Evolutionary conservation across 2,113 vertebrate species (phyloP), one percentile per base, ranked within the genome.

Genomic region (Picathartes gymnocephalus): DNA sequence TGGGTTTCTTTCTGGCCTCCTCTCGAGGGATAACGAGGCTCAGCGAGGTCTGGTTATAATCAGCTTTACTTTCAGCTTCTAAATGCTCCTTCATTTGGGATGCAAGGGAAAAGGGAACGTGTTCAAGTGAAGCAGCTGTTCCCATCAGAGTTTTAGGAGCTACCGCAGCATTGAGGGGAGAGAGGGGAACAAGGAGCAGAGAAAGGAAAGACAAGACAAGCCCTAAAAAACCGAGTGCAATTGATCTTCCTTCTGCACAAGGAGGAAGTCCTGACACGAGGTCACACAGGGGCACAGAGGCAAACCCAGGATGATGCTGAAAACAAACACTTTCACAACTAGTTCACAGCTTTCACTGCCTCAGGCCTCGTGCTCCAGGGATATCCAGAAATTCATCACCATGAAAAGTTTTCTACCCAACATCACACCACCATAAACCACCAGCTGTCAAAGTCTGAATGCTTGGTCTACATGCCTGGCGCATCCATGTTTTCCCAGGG

Each of bases 31-130:
- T 60, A 93, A 81, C 5, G 1, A 82, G 91, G 81, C 85, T 88
- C 9, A 0, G 25, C 10, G 73, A 89, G 56, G 74, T 80, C 87
- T 88, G 88, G 39, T 73, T 91, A 80, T 58, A 64, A 72, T 73
- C 84, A 90, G 86, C 78, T 91, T 80, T 81, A 60, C 89, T 89
- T 89, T 53, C 86, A 92, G 84, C 70, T 80, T 89, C 88, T 86
- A 78, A 66, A 9, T 28, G 86, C 48, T 91, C 74, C 83, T 81
- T 70, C 68, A 37, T 60, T 86, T 58, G 37, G 85, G 76, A 92
- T 65, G 51, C 66, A 70, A 61, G 47, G 66, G 37, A 62, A 80
- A 78, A 90, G n/a, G 56, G 76, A 66, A 81, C 0, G 13, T 12
- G 18, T 66, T 80, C 57, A 82, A 86, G 40, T 2, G 64, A 60